Evolutionary conservation across 2,888 invertebrate species (phyloP).

Genomic region (Leptinotarsa rubiginosa): DNA sequence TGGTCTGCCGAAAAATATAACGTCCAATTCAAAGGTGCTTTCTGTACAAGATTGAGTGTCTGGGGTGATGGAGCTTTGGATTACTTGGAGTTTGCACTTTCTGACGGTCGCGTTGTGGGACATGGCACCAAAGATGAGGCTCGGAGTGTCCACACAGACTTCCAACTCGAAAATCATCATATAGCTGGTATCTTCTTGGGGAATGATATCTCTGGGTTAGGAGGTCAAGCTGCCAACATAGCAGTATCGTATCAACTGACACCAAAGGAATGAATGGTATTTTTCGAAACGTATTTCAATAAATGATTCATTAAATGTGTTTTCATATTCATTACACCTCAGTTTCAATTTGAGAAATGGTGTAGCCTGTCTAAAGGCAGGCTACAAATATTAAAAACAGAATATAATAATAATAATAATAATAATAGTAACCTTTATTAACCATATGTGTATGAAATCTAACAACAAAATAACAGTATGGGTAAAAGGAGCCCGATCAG

Average conservation of each 20-base stretch:
- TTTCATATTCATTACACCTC: too few species aligned
- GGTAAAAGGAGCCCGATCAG: too few species aligned
- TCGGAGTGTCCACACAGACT: not conserved
- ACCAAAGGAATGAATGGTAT: not conserved
- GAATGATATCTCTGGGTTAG: not conserved
- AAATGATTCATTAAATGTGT: too few species aligned
- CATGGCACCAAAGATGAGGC: not conserved
- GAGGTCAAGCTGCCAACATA: constrained; percentile 13
- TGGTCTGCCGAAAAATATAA: constrained; percentile 8
- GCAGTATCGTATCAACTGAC: constrained; percentile 1
- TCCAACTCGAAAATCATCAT: constrained; percentile 14
- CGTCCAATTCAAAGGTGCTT: not conserved
- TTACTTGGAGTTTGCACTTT: constrained; percentile 11
- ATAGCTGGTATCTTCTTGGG: constrained; percentile 6
- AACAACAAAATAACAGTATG: too few species aligned
- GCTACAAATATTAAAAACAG: too few species aligned
- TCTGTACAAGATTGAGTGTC: not conserved
- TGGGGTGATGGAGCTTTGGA: constrained; percentile 25
- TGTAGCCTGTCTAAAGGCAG: too few species aligned
- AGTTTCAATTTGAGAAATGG: too few species aligned
- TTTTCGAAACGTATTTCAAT: too few species aligned
- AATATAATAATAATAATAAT: too few species aligned
- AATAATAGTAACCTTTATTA: too few species aligned
- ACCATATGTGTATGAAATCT: too few species aligned
- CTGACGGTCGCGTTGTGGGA: not conserved